These are phyloP conservation scores for Odontomyia ornata DNA, from an alignment of 2,888 invertebrate genomes.

Conservation along the genomic window DNA sequence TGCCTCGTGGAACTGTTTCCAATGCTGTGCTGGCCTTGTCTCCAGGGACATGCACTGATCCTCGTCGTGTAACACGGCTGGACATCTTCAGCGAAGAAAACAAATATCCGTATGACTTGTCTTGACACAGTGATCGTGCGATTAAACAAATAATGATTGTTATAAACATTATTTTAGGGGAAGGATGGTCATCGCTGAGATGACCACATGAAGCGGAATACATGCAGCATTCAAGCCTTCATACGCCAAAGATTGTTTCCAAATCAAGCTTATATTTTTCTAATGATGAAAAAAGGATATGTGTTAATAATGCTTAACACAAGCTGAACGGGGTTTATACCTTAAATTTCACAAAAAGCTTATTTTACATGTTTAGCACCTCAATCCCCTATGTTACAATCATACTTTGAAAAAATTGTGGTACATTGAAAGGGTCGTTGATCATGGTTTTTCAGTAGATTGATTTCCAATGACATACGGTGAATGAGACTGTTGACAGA, in stretches of 20 bases:
- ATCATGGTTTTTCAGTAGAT: slow-evolving; percentile 32
- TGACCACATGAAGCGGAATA: no score
- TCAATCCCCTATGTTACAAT: not conserved
- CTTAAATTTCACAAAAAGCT: no score
- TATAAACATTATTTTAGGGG: not conserved
- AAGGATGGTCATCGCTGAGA: not conserved
- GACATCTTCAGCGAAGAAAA: slow-evolving; percentile 34
- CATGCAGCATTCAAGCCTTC: no score
- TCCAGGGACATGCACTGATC: slow-evolving; percentile 21
- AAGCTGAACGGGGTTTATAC: no score
- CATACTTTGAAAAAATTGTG: not conserved
- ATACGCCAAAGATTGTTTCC: no score
- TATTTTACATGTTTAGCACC: not conserved
- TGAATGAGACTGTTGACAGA: slow-evolving; percentile 59
- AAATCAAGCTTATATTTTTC: no score
- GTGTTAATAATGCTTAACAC: no score
- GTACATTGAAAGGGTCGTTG: slow-evolving; percentile 25
- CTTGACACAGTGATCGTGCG: slow-evolving; percentile 22
- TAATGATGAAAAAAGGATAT: no score
- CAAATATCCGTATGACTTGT: slow-evolving; percentile 16
- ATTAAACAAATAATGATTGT: slow-evolving; percentile 6
- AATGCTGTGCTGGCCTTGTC: slow-evolving; percentile 14
- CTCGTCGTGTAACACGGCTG: slow-evolving; percentile 33
- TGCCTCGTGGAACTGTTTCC: not conserved
- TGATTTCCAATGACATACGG: slow-evolving; percentile 41